Evolutionary conservation across 2,888 invertebrate genomes (phyloP), one percentile per base, ranked within the genome.

Genomic region (Eudasyphora cyanicolor): DNA sequence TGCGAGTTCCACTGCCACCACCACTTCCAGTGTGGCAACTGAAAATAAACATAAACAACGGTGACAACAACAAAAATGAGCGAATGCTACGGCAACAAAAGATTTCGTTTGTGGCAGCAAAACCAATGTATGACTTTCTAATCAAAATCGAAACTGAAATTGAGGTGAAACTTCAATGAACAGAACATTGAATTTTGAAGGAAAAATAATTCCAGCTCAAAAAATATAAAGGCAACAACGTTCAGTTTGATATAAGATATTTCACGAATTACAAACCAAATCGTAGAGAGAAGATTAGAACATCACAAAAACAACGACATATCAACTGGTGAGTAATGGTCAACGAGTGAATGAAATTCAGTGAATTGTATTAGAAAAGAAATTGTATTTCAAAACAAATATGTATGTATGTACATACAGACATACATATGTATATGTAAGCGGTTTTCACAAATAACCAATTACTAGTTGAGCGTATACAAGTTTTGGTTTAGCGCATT

Each of bases 51-150:
- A 38, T 38, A 14, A 42, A 4, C 38, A 42, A 17, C 67, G 6
- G 12, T 24, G 35, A 19, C 67, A 67, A 42, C 45, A 57, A 57
- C 54, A 54, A 17, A 14, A 24, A 81, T 24, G 76, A 78, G 62
- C 51, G 64, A 81, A 73, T 27, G 62, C 78, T 76, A 79, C 38
- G 81, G 84, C 73, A 84, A 84, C 84, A 42, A 60, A 67, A 24
- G 45, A 62, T 57, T 42, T 64, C 35, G 64, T 38, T 64, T 64
- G 64, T 12, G 64, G 64, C 64, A 38, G n/a, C 38, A 17, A 38
- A 17, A 38, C 19, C 19, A 60, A 60, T 29, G 29, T 60, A 29
- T 60, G 54, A 54, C 27, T 60, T 60, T 60, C 60, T 24, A 60
- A 60, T 27, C 60, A 60, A n/a, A 60, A 57, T 57, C 57, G 35